Evolutionary conservation across 2,113 vertebrate genomes (phyloP), one percentile per base, ranked within the genome.

Genomic region (Xyliphius kryptos): DNA sequence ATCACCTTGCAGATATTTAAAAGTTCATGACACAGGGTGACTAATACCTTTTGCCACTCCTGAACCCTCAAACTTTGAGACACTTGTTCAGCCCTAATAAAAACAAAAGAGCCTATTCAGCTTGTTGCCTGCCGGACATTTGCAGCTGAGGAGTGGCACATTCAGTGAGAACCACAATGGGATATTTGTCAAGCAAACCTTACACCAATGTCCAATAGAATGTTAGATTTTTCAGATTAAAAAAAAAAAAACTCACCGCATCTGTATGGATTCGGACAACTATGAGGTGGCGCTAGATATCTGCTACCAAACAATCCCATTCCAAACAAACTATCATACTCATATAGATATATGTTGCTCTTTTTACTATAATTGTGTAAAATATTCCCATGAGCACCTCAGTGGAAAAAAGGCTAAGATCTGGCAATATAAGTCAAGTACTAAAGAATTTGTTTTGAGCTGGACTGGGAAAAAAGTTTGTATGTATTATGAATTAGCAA

Each of bases 1-100:
- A 76, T 85, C 79, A 76, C 73, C 70, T 80, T 78, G 72, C 79
- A 81, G 79, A 80, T 81, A 81, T 85, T 83, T 82, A 68, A 82
- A 77, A 83, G 84, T 83, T 85, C 79, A 81, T 47, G 73, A 75
- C 75, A 74, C 36, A 62, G 70, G 62, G 70, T 69, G 75, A 72
- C 77, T 60, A 52, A 79, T 74, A 76, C 75, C 72, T 80, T 76
- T 79, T 79, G 71, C 77, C 71, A 53, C 72, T 63, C 61, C 69
- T 60, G 72, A 80, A 76, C 78, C 69, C 59, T 76, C 73, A 84
- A 79, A 80, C 57, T 54, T 4, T 49, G 20, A 78, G 76, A 82
- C 79, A 80, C 83, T 83, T 82, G 83, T 67, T 81, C 71, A 16
- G 68, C 72, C 79, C 80, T 71, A 72, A 69, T 37, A 46, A 67